Conservation (phyloP, 2,113 vertebrate species). For the Rhagologus leucostigma region DNA sequence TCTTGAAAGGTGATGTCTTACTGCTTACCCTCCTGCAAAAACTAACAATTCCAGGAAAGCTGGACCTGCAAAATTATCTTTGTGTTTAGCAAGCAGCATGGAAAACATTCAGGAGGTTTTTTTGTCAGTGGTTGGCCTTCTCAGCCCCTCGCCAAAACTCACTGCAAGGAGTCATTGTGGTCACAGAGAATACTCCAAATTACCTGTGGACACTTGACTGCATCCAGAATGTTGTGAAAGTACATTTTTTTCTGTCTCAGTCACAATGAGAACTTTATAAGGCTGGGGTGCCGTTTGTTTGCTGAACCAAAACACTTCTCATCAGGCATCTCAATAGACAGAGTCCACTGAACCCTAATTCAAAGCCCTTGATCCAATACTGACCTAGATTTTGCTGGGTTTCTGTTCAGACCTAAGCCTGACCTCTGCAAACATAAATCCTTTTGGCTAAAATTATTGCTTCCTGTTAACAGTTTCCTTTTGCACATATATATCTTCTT, state of each 20-base stretch:
- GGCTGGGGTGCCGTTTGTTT: accelerated
- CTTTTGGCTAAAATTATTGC: neutral
- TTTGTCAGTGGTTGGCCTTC: neutral
- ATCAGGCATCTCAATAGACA: neutral
- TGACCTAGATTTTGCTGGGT: neutral
- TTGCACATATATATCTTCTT: neutral
- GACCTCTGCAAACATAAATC: neutral
- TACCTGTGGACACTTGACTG: neutral
- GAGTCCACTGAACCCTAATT: neutral
- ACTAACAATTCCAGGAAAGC: neutral
- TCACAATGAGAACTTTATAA: neutral
- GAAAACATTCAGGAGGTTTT: neutral
- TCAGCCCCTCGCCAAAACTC: neutral
- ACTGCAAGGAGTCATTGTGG: neutral
- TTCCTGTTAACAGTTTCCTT: neutral
- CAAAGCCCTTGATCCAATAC: neutral
- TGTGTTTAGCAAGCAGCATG: neutral
- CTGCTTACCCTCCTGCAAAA: neutral
- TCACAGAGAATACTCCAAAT: neutral
- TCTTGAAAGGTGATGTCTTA: neutral
- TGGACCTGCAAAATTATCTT: neutral
- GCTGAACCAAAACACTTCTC: neutral
- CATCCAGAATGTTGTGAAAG: neutral
- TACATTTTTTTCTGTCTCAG: neutral
- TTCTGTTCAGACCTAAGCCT: neutral